Evolutionary conservation across 2,888 invertebrate species (phyloP).

Genomic region (Germaria angustata): DNA sequence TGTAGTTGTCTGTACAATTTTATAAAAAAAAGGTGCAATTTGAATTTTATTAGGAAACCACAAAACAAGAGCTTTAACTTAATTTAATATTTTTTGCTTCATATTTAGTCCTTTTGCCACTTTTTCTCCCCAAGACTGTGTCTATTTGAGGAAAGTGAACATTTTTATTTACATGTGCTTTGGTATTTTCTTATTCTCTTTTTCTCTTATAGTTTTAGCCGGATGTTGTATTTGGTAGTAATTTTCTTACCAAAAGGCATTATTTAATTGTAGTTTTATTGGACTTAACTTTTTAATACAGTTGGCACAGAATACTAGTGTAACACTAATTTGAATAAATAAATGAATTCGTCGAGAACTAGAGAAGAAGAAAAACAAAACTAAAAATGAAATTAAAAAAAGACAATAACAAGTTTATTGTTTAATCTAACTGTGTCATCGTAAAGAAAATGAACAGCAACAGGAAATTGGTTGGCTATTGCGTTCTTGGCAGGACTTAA

Average conservation of each 20-base stretch:
- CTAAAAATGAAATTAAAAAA: not conserved
- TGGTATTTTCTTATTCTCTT: not conserved
- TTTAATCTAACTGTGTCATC: slow-evolving; percentile 52
- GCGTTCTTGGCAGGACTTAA: not conserved
- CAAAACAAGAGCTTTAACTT: slow-evolving; percentile 62
- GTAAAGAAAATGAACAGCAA: slow-evolving; percentile 39
- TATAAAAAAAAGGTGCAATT: slow-evolving; percentile 68
- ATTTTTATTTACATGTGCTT: slow-evolving; percentile 34
- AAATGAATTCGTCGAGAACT: not conserved
- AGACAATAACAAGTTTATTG: not conserved
- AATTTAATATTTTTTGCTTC: slow-evolving; percentile 25
- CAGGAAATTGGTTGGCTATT: slow-evolving; percentile 34
- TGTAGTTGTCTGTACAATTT: slow-evolving; percentile 32
- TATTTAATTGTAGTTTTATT: slow-evolving; percentile 63
- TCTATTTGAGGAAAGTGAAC: slow-evolving; percentile 12
- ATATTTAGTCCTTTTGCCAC: not conserved
- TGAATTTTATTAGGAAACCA: slow-evolving; percentile 68
- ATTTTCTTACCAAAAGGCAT: slow-evolving; percentile 50
- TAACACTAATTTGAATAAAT: slow-evolving; percentile 45
- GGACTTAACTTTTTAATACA: slow-evolving; percentile 51
- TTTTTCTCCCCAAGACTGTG: not conserved
- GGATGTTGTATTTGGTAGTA: slow-evolving; percentile 44
- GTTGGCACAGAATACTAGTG: slow-evolving; percentile 28
- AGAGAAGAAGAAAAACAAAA: no score
- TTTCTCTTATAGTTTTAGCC: slow-evolving; percentile 1